These are phyloP conservation scores for Mimachlamys varia DNA, from an alignment of 2,888 invertebrate genomes.

Conservation along the genomic window DNA sequence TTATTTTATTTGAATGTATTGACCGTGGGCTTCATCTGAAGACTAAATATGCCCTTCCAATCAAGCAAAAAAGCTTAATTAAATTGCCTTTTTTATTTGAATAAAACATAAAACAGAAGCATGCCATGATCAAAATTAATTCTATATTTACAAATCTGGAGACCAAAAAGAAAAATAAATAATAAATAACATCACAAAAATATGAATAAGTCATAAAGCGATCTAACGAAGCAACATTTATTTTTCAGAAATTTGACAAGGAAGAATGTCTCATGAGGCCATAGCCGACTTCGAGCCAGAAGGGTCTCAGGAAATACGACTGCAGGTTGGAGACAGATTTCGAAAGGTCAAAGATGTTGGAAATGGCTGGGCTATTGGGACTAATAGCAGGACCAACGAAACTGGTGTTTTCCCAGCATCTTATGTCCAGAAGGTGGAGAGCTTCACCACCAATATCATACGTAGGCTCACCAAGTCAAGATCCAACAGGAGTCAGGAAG, in stretches of 20 bases:
- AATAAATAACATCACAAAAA: too few species aligned
- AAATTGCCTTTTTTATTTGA: too few species aligned
- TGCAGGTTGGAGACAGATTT: background rate
- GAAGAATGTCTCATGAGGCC: background rate
- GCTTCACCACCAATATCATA: conserved; percentile 12
- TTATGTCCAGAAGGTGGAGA: background rate
- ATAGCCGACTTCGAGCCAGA: conserved; percentile 12
- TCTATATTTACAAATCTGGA: too few species aligned
- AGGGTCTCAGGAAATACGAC: background rate
- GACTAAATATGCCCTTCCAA: too few species aligned
- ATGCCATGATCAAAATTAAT: too few species aligned
- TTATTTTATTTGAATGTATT: too few species aligned
- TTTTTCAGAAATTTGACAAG: background rate
- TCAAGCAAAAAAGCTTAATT: too few species aligned
- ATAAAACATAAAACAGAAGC: too few species aligned
- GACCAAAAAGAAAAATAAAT: too few species aligned
- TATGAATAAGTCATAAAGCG: too few species aligned
- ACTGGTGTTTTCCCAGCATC: conserved; percentile 3
- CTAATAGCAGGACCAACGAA: background rate
- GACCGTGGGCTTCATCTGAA: too few species aligned
- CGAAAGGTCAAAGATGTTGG: conserved; percentile 18
- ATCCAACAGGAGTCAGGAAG: background rate
- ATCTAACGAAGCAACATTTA: background rate
- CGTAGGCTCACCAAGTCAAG: background rate
- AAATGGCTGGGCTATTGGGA: conserved; percentile 9